Evolutionary conservation across 2,113 vertebrate species (phyloP).

Genomic region (Burhinus oedicnemus): DNA sequence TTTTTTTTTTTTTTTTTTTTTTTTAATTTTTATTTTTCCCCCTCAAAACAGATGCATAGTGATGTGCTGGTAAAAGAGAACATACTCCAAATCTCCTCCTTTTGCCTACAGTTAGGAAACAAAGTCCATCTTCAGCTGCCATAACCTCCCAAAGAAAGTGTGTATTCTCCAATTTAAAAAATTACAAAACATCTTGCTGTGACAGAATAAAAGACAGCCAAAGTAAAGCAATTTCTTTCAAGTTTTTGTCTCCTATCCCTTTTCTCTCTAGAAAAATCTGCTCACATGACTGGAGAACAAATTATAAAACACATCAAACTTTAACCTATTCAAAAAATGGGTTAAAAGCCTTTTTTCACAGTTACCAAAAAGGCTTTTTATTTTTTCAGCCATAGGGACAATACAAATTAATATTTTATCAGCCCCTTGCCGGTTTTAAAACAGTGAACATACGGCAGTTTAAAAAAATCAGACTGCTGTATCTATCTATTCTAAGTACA

Average conservation of each 20-base stretch:
- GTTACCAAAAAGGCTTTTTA: slow-evolving; percentile 78
- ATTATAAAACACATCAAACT: slow-evolving; percentile 83
- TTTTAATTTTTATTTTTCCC: background rate
- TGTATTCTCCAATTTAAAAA: slow-evolving; percentile 78
- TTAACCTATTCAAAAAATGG: slow-evolving; percentile 83
- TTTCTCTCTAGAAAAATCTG: slow-evolving; percentile 82
- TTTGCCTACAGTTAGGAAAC: slow-evolving; percentile 75
- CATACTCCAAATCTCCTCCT: slow-evolving; percentile 72
- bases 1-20: slow-evolving; percentile 23
- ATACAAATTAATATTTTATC: slow-evolving; percentile 77
- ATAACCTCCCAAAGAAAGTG: slow-evolving; percentile 72
- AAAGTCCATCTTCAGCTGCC: slow-evolving; percentile 82
- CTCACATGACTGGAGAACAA: slow-evolving; percentile 81
- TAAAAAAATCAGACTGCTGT: slow-evolving; percentile 80
- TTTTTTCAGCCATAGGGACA: slow-evolving; percentile 73
- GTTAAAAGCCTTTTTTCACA: slow-evolving; percentile 80
- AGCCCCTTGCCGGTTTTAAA: slow-evolving; percentile 80
- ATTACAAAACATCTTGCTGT: slow-evolving; percentile 79
- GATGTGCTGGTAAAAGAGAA: slow-evolving; percentile 84
- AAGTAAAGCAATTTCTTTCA: slow-evolving; percentile 91
- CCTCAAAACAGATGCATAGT: slow-evolving; percentile 83
- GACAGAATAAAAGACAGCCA: slow-evolving; percentile 84
- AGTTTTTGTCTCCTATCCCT: slow-evolving; percentile 87
- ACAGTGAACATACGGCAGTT: slow-evolving; percentile 83
- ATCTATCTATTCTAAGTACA: slow-evolving; percentile 84